A percentile compares a stretch with the other conserved stretches of the same genome.
These are phyloP conservation scores for Pandemis corylana DNA, from an alignment of 2,888 invertebrate species.

Conservation along the genomic window DNA sequence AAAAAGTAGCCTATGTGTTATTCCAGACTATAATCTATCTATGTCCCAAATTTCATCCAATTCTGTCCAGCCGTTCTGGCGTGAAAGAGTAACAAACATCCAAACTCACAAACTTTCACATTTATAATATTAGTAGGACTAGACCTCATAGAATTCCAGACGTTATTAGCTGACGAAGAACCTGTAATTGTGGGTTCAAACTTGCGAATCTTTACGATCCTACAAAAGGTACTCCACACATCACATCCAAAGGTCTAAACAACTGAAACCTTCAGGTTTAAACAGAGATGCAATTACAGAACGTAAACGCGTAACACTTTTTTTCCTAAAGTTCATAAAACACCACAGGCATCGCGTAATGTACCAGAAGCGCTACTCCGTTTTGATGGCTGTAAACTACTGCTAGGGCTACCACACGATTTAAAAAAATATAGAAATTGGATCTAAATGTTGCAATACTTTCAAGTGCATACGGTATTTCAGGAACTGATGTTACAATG, in stretches of 20 bases:
- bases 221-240: conserved; percentile 25
- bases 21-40: too few species aligned
- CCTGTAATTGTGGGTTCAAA: background rate
- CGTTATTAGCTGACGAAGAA: background rate
- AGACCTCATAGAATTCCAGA: background rate
- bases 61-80: too few species aligned
- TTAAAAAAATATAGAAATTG: background rate
- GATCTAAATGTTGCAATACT: too few species aligned
- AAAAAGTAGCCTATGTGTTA: too few species aligned
- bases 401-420: conserved; percentile 10
- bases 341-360: conserved; percentile 24
- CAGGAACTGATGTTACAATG: too few species aligned
- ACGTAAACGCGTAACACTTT: conserved; percentile 11
- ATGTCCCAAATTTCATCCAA: too few species aligned
- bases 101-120: too few species aligned
- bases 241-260: conserved; percentile 17
- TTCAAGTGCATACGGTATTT: too few species aligned
- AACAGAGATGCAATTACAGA: conserved; percentile 19
- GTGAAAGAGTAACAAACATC: too few species aligned
- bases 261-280: background rate
- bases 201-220: conserved; percentile 26
- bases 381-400: conserved; percentile 52
- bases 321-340: conserved; percentile 36
- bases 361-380: conserved; percentile 48
- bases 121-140: too few species aligned